Evolutionary conservation across 2,888 invertebrate species (phyloP).

Genomic region (Nematopogon swammerdamellus): DNA sequence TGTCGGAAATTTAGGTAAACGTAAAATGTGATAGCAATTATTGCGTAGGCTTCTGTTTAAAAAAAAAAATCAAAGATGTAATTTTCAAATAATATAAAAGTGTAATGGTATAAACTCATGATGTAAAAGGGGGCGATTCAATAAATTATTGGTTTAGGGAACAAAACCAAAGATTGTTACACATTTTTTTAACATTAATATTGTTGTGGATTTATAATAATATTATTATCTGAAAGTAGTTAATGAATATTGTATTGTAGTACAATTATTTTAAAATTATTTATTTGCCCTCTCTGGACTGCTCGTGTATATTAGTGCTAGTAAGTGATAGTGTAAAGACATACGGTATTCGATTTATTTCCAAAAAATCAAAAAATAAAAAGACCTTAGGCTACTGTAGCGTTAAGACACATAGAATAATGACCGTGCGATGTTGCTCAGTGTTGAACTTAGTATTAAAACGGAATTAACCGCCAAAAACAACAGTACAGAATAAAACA

Average conservation of each 20-base stretch:
- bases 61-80: background rate
- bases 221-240: slow-evolving; percentile 48
- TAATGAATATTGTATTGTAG: slow-evolving; percentile 38
- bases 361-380: slow-evolving; percentile 31
- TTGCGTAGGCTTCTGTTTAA: background rate
- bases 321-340: slow-evolving; percentile 38
- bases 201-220: slow-evolving; percentile 54
- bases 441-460: too few relatives aligned
- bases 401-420: slow-evolving; percentile 23
- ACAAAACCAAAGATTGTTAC: slow-evolving; percentile 83
- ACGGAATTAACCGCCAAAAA: too few relatives aligned
- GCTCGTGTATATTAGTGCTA: slow-evolving; percentile 47
- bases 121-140: background rate
- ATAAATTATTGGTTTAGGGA: slow-evolving; percentile 70
- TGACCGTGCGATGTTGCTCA: background rate
- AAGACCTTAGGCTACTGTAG: slow-evolving; percentile 31
- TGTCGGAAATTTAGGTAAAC: background rate
- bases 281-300: slow-evolving; percentile 53
- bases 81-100: background rate
- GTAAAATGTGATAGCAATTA: background rate
- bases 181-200: slow-evolving; percentile 50
- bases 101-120: background rate
- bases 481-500: too few relatives aligned
- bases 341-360: slow-evolving; percentile 44
- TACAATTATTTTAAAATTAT: slow-evolving; percentile 32